Evolutionary conservation across 2,797 vertebrate genomes (phyloP).

Genomic region (Lacerta agilis): DNA sequence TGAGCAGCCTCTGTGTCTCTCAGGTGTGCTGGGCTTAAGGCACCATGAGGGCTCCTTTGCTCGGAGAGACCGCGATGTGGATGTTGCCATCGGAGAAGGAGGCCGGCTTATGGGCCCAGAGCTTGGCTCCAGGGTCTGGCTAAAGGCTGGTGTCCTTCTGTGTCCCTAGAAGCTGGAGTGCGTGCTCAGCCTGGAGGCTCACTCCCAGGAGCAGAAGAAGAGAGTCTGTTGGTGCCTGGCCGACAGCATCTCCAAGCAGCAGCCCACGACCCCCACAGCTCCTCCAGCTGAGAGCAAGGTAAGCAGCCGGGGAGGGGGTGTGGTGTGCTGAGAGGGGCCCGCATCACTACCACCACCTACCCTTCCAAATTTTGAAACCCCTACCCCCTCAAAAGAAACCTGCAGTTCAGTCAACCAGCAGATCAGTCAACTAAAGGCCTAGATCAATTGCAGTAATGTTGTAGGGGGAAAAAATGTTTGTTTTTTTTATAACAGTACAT

Average conservation of each 20-base stretch:
- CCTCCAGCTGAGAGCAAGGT: slow-evolving; percentile 76
- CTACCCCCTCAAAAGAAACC: no score
- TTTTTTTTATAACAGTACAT: no score
- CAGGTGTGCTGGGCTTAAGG: not conserved
- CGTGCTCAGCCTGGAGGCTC: slow-evolving; percentile 94
- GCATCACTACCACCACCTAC: no score
- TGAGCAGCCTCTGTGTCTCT: no score
- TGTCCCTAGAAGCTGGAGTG: slow-evolving; percentile 92
- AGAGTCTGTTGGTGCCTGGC: slow-evolving; percentile 95
- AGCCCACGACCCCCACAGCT: slow-evolving; percentile 41
- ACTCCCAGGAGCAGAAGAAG: slow-evolving; percentile 93
- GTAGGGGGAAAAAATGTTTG: no score
- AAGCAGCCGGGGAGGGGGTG: not conserved
- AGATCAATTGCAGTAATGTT: no score
- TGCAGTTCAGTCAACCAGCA: no score
- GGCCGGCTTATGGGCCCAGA: not conserved
- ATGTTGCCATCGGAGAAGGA: not conserved
- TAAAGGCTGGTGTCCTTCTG: not conserved
- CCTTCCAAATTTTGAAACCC: no score
- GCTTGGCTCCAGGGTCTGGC: not conserved
- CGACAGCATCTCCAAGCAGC: slow-evolving; percentile 94
- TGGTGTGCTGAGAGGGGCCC: no score
- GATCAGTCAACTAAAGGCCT: no score
- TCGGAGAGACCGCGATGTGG: not conserved
- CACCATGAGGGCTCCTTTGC: no score